Evolutionary conservation across 2,113 vertebrate genomes (phyloP).

Genomic region (Chloropsis cyanopogon): DNA sequence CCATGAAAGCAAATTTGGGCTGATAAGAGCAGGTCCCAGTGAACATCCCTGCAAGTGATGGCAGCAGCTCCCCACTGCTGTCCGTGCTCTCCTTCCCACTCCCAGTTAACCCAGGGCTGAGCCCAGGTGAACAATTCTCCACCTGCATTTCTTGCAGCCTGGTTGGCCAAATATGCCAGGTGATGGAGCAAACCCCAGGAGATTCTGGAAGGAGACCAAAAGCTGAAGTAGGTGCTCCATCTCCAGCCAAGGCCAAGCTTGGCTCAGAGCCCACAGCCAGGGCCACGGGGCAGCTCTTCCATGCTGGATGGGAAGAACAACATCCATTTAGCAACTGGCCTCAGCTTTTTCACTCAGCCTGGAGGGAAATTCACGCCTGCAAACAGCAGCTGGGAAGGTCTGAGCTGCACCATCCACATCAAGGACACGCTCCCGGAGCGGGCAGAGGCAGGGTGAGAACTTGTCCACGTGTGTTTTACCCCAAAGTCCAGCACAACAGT

Average conservation of each 20-base stretch:
- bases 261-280: neutral
- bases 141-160: neutral
- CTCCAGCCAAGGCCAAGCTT: neutral
- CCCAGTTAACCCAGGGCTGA: neutral
- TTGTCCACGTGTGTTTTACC: neutral
- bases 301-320: neutral
- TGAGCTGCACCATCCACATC: neutral
- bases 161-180: neutral
- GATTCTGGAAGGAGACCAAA: neutral
- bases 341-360: neutral
- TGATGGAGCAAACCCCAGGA: neutral
- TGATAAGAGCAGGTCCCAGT: neutral
- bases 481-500: neutral
- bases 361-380: neutral
- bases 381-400: neutral
- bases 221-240: neutral
- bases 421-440: accelerated
- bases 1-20: neutral
- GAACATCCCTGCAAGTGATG: neutral
- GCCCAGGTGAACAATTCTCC: neutral
- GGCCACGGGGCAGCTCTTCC: accelerated
- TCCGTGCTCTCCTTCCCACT: accelerated
- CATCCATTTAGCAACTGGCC: neutral
- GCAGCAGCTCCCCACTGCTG: neutral
- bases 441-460: neutral